These are phyloP conservation scores for Papilio glaucus DNA, from an alignment of 1,140 invertebrate genomes.

Conservation along the genomic window DNA sequence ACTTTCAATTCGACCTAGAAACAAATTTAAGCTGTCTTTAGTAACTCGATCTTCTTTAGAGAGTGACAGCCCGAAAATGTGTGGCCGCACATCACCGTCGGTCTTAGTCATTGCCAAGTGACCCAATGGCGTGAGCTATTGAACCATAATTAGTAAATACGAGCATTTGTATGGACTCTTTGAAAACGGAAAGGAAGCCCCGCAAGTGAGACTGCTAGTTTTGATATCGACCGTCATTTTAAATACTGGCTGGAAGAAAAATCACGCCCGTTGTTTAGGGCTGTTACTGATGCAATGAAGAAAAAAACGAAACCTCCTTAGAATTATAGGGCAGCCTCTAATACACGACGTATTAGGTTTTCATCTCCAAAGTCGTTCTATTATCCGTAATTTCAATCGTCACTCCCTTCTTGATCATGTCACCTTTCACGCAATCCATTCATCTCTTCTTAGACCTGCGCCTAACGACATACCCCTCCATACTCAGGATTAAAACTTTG, in stretches of 20 bases:
- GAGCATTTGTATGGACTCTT: slow-evolving; percentile 53
- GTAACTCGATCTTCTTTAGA: neutral
- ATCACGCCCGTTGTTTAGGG: slow-evolving; percentile 26
- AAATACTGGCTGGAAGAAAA: slow-evolving; percentile 21
- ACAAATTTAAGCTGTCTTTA: slow-evolving; percentile 2
- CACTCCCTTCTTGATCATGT: too few species aligned
- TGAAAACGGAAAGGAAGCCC: slow-evolving; percentile 46
- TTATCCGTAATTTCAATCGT: too few species aligned
- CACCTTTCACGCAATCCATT: too few species aligned
- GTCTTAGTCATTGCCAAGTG: slow-evolving; percentile 41
- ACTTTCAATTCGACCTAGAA: slow-evolving; percentile 3
- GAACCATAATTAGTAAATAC: slow-evolving; percentile 45
- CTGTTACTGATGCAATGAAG: neutral
- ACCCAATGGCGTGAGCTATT: slow-evolving; percentile 44
- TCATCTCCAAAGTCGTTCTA: too few species aligned
- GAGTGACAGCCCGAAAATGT: slow-evolving; percentile 8
- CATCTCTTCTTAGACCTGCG: too few species aligned
- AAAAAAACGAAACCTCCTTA: neutral
- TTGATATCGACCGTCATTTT: slow-evolving; percentile 50
- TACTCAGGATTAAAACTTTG: too few species aligned
- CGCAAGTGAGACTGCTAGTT: slow-evolving; percentile 38
- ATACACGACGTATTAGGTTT: too few species aligned
- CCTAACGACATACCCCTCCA: too few species aligned
- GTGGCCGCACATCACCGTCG: neutral
- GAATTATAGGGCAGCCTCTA: too few species aligned